Base-by-base conservation (phyloP, 2,797 vertebrate genomes). In the Xenops minutus region DNA sequence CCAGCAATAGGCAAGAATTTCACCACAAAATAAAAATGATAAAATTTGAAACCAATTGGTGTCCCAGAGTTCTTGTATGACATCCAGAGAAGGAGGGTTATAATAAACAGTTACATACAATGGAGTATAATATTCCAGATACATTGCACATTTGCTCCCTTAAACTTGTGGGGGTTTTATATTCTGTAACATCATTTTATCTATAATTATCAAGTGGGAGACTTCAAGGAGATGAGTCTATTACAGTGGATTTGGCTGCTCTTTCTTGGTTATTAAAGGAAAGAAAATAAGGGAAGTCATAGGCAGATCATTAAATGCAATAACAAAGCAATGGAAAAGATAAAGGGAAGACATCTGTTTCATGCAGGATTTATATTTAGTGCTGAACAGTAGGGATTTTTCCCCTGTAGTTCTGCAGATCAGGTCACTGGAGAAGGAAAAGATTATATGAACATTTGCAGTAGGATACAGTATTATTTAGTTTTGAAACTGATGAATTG, bases 291-390 rank as follows among this genome's bases (percentile, higher is more conserved):
- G 46, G 78, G 93, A 95, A 97, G 92, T 97, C 91, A 72, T 62
- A 88, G 92, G 61, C 85, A 97, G 87, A 89, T 97, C 96, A 95
- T 97, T 98, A 98, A 97, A 96, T 95, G 89, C 89, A 96, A 80
- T 96, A 97, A 94, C 96, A 95, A 71, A 93, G 91, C 95, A 94
- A 72, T 85, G 95, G 85, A 81, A 89, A 95, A 96, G 96, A 98
- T 96, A 92, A 98, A 97, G 96, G 61, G 66, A 94, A 81, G 88
- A 86, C 69, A 68, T 90, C 79, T 96, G 59, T 73, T 93, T 97
- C 88, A 68, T 92, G 88, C 63, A 89, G 95, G 85, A 97, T 96
- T 97, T 97, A 97, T 97, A 96, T 96, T 97, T 97, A 97, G 94
- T 77, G 67, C 62, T 91, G 89, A 91, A 58, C 93, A 68, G 75